Evolutionary conservation across 64 coral and sea anemone genomes (phyloP).

Genomic region (Pocillopora damicornis): DNA sequence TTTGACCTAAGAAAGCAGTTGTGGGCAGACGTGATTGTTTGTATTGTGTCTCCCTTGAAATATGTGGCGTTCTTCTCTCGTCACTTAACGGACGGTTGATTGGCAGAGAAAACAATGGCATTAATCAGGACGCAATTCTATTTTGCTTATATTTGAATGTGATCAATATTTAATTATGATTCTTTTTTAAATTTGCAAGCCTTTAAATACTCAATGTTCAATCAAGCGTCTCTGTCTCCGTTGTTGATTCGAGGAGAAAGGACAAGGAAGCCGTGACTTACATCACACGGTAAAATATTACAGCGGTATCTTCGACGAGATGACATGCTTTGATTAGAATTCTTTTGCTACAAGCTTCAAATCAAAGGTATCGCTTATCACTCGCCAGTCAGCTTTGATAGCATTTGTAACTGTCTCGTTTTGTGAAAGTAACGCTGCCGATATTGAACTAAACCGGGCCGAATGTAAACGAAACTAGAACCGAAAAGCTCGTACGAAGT

Average conservation of each 20-base stretch:
- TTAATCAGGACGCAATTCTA: not conserved
- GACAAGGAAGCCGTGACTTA: not conserved
- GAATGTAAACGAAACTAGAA: not conserved
- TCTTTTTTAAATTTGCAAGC: not conserved
- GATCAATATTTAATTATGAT: slow-evolving; percentile 4
- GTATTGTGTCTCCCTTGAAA: too few relatives aligned
- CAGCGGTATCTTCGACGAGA: not conserved
- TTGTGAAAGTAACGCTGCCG: too few relatives aligned
- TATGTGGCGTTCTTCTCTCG: too few relatives aligned
- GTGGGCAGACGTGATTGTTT: too few relatives aligned
- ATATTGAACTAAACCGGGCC: too few relatives aligned
- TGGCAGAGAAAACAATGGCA: not conserved
- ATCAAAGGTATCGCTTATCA: too few relatives aligned
- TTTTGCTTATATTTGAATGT: not conserved
- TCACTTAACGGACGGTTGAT: not conserved
- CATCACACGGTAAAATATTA: not conserved
- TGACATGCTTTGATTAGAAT: too few relatives aligned
- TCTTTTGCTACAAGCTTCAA: too few relatives aligned
- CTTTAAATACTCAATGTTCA: slow-evolving; percentile 6
- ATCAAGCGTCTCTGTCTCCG: not conserved
- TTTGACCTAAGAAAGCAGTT: too few relatives aligned
- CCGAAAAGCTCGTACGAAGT: not conserved
- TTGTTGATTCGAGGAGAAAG: not conserved
- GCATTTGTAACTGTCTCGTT: too few relatives aligned
- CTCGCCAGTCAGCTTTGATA: too few relatives aligned